Evolutionary conservation across 2,888 invertebrate genomes (phyloP), one percentile per base, ranked within the genome.

Genomic region (Geotrupes spiniger): DNA sequence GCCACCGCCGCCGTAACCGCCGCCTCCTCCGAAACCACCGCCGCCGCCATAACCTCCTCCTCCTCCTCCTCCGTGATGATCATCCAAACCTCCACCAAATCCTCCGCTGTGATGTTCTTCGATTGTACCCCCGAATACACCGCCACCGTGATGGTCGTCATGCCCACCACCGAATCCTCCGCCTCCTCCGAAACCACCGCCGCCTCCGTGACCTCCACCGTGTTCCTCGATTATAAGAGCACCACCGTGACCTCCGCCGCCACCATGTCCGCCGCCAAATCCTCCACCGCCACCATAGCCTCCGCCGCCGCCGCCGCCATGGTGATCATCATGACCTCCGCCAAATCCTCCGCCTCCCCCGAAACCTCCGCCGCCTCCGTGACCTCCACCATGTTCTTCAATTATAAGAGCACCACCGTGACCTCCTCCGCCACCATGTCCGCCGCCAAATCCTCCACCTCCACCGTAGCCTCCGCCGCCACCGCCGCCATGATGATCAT

Each of bases 1-100:
- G n/a, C n/a, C n/a, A n/a, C n/a, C n/a, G n/a, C n/a, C n/a, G n/a
- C n/a, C n/a, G 15, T 38, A 29, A n/a, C 45, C 42, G 9, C 17
- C 21, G 6, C 56, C 54, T n/a, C 53, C 54, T 28, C 52, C 48
- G 11, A 77, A 77, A 4, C 76, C 53, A 11, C 53, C 54, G 8
- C 47, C 44, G 27, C 42, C 51, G 11, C 53, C 48, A 31, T 56
- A 58, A 9, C 51, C 21, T 33, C 37, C 40, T 21, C 12, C 11
- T 2, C 12, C 11, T 11, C 33, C 29, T 17, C 25, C 21, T n/a
- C 17, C 10, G 4, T 37, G 21, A 2, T 33, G 27, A 1, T 37
- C 48, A n/a, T 39, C 41, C 12, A 44, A 45, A 10, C 49, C 39
- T 11, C 52, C 49, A 21, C 50, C 59, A 45, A 10, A 31, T 50